phyloP scores from a whole-genome alignment of 2,888 invertebrate genomes.

The Minunthozetes semirufus region DNA sequence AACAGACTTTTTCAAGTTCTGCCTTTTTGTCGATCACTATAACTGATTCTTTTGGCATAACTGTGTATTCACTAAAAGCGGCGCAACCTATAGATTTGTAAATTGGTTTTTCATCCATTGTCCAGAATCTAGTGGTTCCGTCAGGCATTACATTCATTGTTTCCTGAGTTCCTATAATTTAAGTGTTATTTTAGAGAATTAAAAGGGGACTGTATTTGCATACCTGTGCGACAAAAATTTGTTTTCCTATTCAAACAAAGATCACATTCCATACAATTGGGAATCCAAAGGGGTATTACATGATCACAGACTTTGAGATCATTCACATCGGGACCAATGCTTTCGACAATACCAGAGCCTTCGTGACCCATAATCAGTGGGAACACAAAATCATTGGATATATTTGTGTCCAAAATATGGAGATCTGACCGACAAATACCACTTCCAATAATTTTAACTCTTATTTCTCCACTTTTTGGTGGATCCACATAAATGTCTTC shows the following conservation, averaged over 20 bases:
- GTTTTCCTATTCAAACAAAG: constrained; percentile 92
- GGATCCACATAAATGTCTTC: constrained; percentile 91
- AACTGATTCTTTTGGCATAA: constrained; percentile 85
- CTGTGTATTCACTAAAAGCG: constrained; percentile 88
- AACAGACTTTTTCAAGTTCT: constrained; percentile 74
- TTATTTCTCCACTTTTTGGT: constrained; percentile 81
- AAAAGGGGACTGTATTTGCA: no score
- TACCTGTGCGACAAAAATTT: constrained; percentile 65
- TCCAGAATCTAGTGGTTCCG: constrained; percentile 72
- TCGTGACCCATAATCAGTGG: constrained; percentile 94
- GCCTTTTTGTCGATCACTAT: constrained; percentile 75
- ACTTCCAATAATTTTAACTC: constrained; percentile 50
- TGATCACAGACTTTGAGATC: constrained; percentile 80
- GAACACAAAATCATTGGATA: constrained; percentile 84
- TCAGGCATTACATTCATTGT: constrained; percentile 64
- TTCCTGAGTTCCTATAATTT: constrained; percentile 46
- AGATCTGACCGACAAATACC: constrained; percentile 77
- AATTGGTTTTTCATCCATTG: constrained; percentile 65
- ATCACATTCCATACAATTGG: constrained; percentile 92
- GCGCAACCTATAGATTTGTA: constrained; percentile 62
- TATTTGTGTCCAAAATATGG: constrained; percentile 68
- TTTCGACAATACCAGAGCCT: constrained; percentile 90
- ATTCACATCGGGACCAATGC: constrained; percentile 84
- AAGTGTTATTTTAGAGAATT: constrained; percentile 75
- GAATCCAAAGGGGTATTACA: constrained; percentile 92